Base-by-base conservation (phyloP, 1,140 invertebrate genomes). In the Tenebrio molitor region DNA sequence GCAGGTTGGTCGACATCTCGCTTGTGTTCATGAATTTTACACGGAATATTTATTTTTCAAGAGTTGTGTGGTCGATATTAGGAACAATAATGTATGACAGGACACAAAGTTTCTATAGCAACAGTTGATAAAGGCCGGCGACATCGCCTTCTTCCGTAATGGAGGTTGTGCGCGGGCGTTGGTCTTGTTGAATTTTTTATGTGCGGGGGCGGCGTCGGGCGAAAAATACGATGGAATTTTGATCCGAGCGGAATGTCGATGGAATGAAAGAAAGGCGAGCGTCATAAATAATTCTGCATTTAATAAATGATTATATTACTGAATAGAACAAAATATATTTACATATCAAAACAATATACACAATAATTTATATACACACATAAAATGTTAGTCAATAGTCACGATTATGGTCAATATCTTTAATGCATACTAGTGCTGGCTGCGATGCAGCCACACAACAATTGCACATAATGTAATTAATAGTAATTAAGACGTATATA, bases 401-500 rank as follows among this genome's bases (percentile, higher is more conserved):
- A 76, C 73, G 74, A 76, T 74, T 73, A 77, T 76, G 72, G 71
- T 79, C 73, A 76, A 72, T 68, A 41, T 68, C 36, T 44, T 68
- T 46, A 77, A 76, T 79, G 72, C 75, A 74, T 77, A 73, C 74
- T 69, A 76, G 74, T 75, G 74, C 76, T 71, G 76, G 73, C 72
- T 66, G 77, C 63, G 62, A 25, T 34, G 23, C 76, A 75, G 64
- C 74, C 77, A 74, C 74, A 76, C 79, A 81, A 81, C 78, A 81
- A 82, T 81, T 82, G 80, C 81, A 82, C 81, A 77, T 77, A 78
- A 76, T 73, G 68, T 69, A 63, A 76, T 76, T 75, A 78, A 75
- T 74, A 77, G 75, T 79, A 79, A 80, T 79, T 86, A 87, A 87
- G 85, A 87, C 84, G 83, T 87, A 87, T 50, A 50, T 84, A 86